A percentile compares a stretch with the other conserved stretches of the same genome.
Conservation (phyloP, 2,888 invertebrate genomes). For the Lottia scabra region DNA sequence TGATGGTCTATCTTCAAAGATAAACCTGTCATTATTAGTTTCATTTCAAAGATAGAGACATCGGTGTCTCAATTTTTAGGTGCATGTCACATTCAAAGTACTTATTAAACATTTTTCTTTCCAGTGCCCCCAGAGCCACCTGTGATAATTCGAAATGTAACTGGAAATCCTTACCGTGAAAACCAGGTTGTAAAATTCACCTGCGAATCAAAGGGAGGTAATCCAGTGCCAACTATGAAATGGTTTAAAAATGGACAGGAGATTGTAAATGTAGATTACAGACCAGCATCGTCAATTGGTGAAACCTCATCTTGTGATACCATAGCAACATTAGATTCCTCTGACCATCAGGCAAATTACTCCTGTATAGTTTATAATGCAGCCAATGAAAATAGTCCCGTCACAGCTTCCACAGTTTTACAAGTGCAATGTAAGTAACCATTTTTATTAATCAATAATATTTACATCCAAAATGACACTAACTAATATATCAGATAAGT, state of each 20-base stretch:
- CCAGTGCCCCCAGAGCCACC: slow-evolving; percentile 53
- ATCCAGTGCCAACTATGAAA: slow-evolving; percentile 48
- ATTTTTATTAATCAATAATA: too few relatives aligned
- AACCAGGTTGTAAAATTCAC: slow-evolving; percentile 46
- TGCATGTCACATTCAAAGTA: too few relatives aligned
- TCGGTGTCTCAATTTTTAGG: too few relatives aligned
- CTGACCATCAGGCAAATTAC: slow-evolving; percentile 53
- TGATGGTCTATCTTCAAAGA: too few relatives aligned
- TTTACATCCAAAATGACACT: too few relatives aligned
- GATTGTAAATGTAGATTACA: slow-evolving; percentile 4
- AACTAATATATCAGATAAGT: too few relatives aligned
- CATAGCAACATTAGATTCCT: slow-evolving; percentile 31
- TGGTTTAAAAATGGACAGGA: slow-evolving; percentile 52
- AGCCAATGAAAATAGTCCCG: slow-evolving; percentile 45
- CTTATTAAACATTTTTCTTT: slow-evolving; percentile 18
- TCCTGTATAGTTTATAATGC: slow-evolving; percentile 50
- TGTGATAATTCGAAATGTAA: slow-evolving; percentile 32
- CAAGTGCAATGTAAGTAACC: slow-evolving; percentile 54
- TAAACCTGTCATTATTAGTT: too few relatives aligned
- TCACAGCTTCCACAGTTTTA: slow-evolving; percentile 32
- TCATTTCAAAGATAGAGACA: too few relatives aligned
- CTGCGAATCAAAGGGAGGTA: slow-evolving; percentile 52
- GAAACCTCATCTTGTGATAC: slow-evolving; percentile 40
- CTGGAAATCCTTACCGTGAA: slow-evolving; percentile 37
- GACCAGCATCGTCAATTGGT: slow-evolving; percentile 14